A percentile compares a stretch with the other conserved stretches of the same genome.
phyloP scores from a whole-genome alignment of 1,140 invertebrate genomes.

The Drosophila rhopaloa region DNA sequence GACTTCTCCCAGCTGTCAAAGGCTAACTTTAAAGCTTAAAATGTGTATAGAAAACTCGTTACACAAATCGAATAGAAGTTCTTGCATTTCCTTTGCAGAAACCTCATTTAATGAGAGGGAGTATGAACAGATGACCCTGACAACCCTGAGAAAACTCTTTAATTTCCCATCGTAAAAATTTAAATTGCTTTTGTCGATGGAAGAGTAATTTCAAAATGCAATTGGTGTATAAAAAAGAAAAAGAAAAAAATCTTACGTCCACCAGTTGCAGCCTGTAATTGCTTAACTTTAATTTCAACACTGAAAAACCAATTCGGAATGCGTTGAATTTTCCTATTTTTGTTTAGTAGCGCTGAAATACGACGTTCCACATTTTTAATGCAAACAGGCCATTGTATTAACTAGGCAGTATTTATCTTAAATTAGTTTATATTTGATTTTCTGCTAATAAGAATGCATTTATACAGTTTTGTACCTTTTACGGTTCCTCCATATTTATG shows the following conservation, averaged over 20 bases:
- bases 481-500: no score
- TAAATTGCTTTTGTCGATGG: constrained; percentile 39
- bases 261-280: constrained; percentile 25
- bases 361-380: no score
- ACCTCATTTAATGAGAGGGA: constrained; percentile 46
- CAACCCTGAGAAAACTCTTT: constrained; percentile 37
- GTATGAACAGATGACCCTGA: constrained; percentile 33
- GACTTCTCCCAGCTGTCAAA: constrained; percentile 62
- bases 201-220: constrained; percentile 40
- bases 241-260: constrained; percentile 8
- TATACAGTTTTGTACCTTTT: no score
- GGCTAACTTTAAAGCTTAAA: constrained; percentile 78
- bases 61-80: constrained; percentile 81
- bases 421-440: no score
- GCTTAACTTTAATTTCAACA: constrained; percentile 30
- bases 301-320: not conserved
- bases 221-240: constrained; percentile 22
- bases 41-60: constrained; percentile 83
- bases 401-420: no score
- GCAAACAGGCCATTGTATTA: no score
- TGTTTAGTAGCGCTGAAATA: no score
- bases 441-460: no score
- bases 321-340: no score
- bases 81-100: constrained; percentile 26
- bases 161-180: constrained; percentile 59